These are phyloP conservation scores for Tachysurus vachellii DNA, from an alignment of 2,113 vertebrate species.

Conservation along the genomic window DNA sequence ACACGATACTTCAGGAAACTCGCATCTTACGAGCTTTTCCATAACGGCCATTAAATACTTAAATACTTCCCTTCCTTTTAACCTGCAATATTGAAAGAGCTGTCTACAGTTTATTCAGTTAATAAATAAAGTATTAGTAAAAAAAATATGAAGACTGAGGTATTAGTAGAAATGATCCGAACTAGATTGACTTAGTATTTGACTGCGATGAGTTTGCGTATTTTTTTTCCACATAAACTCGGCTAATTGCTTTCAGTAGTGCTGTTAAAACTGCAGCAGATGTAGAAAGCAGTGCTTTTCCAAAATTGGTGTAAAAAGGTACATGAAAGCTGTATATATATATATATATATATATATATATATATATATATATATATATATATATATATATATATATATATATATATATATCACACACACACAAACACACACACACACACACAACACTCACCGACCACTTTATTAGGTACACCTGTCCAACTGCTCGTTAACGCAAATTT, in stretches of 20 bases:
- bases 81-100: not conserved
- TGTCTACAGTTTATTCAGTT: not conserved
- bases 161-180: not conserved
- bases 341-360: too few relatives aligned
- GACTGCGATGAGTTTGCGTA: not conserved
- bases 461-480: too few relatives aligned
- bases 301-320: not conserved
- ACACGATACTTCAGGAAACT: not conserved
- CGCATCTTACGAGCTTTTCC: not conserved
- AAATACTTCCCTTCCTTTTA: not conserved
- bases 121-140: not conserved
- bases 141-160: too few relatives aligned
- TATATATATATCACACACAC: too few relatives aligned
- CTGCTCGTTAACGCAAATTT: too few relatives aligned
- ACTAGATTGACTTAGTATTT: not conserved
- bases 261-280: constrained; percentile 4
- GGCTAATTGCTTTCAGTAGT: not conserved
- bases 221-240: not conserved
- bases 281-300: not conserved
- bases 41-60: not conserved
- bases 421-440: too few relatives aligned
- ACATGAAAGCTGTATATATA: not conserved
- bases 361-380: too few relatives aligned
- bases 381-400: too few relatives aligned
- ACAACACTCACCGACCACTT: too few relatives aligned